Evolutionary conservation across 1,140 invertebrate species (phyloP), one percentile per base, ranked within the genome.

Genomic region (Steinernema khuongi): DNA sequence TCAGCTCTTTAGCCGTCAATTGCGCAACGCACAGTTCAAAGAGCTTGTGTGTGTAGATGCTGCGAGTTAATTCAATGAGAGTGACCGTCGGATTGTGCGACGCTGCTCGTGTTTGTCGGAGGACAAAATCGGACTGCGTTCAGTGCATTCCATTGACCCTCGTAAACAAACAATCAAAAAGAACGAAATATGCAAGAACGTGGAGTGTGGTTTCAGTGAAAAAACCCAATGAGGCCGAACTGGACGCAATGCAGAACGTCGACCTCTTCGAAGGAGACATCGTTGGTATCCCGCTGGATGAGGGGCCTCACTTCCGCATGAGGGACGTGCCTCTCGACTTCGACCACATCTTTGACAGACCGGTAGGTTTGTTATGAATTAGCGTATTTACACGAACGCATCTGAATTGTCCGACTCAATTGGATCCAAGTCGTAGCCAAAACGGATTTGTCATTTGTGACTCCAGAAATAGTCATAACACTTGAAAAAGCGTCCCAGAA

Each of bases 251-350:
- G 66, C 79, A 85, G 69, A 85, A 85, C 44, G 70, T 69, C 4
- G 72, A 79, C 32, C 75, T 85, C n/a, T 84, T 84, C 74, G 83
- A 83, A 72, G 82, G 82, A 60, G 82, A 84, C 71, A 84, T 84
- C 22, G 70, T 85, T 31, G 82, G 82, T 60, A 75, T 82, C 30
- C 77, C 81, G 11, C 29, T 70, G 28, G 74, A 77, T 67, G 79
- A 77, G 28, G 78, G 77, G 71, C 68, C 44, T 66, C 43, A 29
- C 29, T 29, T 74, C 26, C 32, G 69, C 36, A 18, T 75, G 31
- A 11, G 70, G 50, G 73, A 72, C 69, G 74, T 71, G 44, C 72
- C 73, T 32, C 70, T 78, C 29, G 50, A 72, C 31, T 73, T 73
- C 19, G 77, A 80, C 36, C 36, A 76, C 18, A 78, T 83, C 70